Percentiles rank a stretch among this genome's conserved stretches.
These are phyloP conservation scores for Archivesica marissinica DNA, from an alignment of 1,140 invertebrate species.

Conservation along the genomic window DNA sequence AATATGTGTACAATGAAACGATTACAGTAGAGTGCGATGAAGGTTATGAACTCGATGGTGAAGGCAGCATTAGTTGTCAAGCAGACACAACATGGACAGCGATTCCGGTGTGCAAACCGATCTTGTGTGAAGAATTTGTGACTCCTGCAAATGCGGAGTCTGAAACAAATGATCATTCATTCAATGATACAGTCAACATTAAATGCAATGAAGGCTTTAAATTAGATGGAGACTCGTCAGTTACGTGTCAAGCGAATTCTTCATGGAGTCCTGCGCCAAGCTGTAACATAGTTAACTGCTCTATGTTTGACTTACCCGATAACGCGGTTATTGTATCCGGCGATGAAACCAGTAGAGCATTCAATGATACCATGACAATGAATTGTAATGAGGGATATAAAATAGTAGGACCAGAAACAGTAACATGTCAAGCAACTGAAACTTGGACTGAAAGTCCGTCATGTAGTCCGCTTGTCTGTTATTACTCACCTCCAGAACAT, in stretches of 20 bases:
- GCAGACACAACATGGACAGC: neutral
- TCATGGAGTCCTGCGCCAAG: neutral
- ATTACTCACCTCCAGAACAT: too few relatives aligned
- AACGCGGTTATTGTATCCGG: too few relatives aligned
- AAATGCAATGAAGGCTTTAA: neutral
- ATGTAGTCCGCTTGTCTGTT: neutral
- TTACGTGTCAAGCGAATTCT: neutral
- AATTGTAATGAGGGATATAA: neutral
- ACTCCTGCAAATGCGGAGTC: neutral
- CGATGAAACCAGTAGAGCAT: too few relatives aligned
- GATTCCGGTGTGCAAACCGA: neutral
- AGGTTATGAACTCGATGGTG: neutral
- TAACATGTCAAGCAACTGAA: neutral
- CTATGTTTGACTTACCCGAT: neutral
- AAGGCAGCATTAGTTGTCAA: neutral
- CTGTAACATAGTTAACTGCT: neutral
- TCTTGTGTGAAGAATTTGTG: neutral
- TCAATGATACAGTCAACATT: neutral
- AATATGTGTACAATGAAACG: neutral
- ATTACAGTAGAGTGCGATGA: neutral
- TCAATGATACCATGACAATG: too few relatives aligned
- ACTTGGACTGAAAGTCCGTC: neutral
- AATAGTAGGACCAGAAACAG: neutral
- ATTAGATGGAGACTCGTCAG: neutral
- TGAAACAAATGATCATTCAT: neutral